These are phyloP conservation scores for Craseonycteris thonglongyai DNA, from an alignment of 2,113 vertebrate species.

Conservation along the genomic window DNA sequence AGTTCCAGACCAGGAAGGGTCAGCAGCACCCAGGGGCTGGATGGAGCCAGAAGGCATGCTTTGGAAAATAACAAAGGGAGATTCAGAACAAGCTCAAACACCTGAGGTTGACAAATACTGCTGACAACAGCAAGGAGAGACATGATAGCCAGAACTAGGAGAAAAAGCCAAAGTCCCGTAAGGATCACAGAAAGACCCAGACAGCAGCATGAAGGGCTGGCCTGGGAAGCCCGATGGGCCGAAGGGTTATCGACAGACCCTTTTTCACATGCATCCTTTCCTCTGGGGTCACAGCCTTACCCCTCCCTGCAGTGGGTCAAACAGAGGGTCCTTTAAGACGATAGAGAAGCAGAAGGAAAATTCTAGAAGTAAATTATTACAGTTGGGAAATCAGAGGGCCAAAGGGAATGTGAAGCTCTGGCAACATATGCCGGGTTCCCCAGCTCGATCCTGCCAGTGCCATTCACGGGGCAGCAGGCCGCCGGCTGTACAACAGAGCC, in stretches of 20 bases:
- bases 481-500: neutral
- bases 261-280: rapidly evolving
- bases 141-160: neutral
- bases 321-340: neutral
- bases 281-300: no score
- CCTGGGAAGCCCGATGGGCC: neutral
- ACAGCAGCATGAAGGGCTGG: no score
- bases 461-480: neutral
- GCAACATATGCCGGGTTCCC: neutral
- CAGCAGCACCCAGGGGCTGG: rapidly evolving
- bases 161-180: no score
- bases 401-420: rapidly evolving
- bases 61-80: neutral
- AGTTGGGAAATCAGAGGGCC: neutral
- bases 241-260: neutral
- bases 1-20: neutral
- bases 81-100: neutral
- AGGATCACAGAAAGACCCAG: neutral
- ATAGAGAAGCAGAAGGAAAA: neutral
- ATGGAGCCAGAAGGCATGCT: neutral
- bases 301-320: neutral
- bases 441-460: neutral
- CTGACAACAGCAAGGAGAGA: neutral
- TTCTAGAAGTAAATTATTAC: neutral
- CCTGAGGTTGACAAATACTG: neutral